Percentiles rank a stretch among this genome's conserved stretches.
phyloP scores from a whole-genome alignment of 2,888 invertebrate species.

The Chouioia cunea region DNA sequence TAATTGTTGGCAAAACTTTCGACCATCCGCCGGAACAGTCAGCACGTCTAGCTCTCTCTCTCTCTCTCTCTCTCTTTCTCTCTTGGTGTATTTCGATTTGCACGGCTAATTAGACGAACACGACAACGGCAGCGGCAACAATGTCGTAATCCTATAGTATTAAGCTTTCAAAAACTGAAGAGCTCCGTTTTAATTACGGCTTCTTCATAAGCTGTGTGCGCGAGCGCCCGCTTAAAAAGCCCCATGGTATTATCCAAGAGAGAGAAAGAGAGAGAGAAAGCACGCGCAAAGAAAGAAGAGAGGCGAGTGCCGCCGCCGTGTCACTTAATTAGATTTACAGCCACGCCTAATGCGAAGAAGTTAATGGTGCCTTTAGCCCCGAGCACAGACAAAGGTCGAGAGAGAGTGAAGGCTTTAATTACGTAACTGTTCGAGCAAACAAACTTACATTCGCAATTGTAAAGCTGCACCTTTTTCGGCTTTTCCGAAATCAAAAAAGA shows the following conservation, averaged over 20 bases:
- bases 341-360: constrained; percentile 38
- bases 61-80: constrained; percentile 1
- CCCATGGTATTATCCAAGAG: too few relatives aligned
- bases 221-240: constrained; percentile 18
- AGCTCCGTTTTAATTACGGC: constrained; percentile 36
- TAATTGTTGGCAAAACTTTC: neutral
- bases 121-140: constrained; percentile 2
- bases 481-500: too few relatives aligned
- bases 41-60: neutral
- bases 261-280: too few relatives aligned
- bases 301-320: constrained; percentile 12
- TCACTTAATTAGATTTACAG: constrained; percentile 45
- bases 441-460: constrained; percentile 34
- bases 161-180: neutral
- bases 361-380: constrained; percentile 37
- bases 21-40: too few relatives aligned
- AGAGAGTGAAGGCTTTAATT: constrained; percentile 27
- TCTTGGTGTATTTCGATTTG: too few relatives aligned
- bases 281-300: neutral
- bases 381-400: too few relatives aligned
- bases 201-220: constrained; percentile 29
- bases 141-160: constrained; percentile 19
- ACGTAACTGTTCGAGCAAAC: constrained; percentile 35
- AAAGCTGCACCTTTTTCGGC: neutral
- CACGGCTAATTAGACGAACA: too few relatives aligned